Evolutionary conservation across 1,140 invertebrate genomes (phyloP), one percentile per base, ranked within the genome.

Genomic region (Bombus pascuorum): DNA sequence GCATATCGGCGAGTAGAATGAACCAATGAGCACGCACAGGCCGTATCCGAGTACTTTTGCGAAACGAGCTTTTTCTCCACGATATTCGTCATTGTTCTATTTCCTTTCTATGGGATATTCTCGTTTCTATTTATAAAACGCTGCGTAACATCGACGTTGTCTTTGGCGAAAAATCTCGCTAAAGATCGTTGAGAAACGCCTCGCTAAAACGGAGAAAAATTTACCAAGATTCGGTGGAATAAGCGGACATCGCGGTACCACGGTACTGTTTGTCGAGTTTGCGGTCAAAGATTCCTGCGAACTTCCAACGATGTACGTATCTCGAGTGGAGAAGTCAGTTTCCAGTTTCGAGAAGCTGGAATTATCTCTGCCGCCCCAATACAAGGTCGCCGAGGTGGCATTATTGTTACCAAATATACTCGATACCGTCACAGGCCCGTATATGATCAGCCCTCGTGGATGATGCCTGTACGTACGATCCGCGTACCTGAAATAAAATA

Each of bases 161-260:
- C 25, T 13, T 12, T 12, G 3, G 59, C 6, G 5, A 22, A 2
- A 1, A 12, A 62, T 62, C 4, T 62, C 28, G 28, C 28, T 12
- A 62, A 62, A n/a, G 59, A 62, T 25, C 47, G 47, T 22, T 22
- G 47, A 53, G 6, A 53, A 22, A 22, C 47, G 47, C 18, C 47
- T 22, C 25, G 28, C 59, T 62, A 62, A 62, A 62, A 12, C 28
- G 59, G 6, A 66, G 32, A 8, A 32, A 66, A 3, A 83, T 92
- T 92, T 91, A 96, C 95, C 94, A 78, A 96, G 93, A 92, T 95
- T 95, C 44, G 95, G 95, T 34, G 95, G 94, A 13, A 95, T 89
- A 62, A 92, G 91, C 10, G 95, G 95, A 81, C 95, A 96, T 65
- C 72, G 89, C 80, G 86, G 91, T 37, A 92, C 28, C 39, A 62